A percentile compares a stretch with the other conserved stretches of the same genome.
Conservation (phyloP, 2,113 vertebrate genomes). For the Saccopteryx leptura region DNA sequence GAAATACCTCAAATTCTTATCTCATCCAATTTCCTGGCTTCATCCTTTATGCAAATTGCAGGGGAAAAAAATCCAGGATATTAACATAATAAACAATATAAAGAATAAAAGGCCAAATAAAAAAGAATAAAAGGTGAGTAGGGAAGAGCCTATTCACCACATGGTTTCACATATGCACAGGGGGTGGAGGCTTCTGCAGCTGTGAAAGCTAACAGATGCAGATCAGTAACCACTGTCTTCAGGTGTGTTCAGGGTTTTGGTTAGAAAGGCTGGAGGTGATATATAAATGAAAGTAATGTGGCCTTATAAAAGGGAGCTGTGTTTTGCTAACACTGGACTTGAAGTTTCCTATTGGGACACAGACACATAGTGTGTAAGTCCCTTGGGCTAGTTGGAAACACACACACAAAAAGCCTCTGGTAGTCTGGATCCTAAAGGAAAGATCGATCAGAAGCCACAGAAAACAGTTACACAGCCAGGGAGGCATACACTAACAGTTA, state of each 20-base stretch:
- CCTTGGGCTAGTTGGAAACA: constrained; percentile 22
- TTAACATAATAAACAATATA: constrained; percentile 48
- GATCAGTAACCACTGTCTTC: constrained; percentile 19
- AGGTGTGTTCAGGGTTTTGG: not conserved
- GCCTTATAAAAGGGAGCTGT: constrained; percentile 10
- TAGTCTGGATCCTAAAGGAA: constrained; percentile 20
- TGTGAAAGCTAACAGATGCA: not conserved
- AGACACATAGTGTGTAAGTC: constrained; percentile 26
- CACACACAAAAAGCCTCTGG: not conserved
- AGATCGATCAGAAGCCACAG: constrained; percentile 4
- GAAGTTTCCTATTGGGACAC: constrained; percentile 35
- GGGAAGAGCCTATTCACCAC: constrained; percentile 38
- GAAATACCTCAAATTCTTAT: constrained; percentile 11
- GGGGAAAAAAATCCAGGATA: constrained; percentile 32
- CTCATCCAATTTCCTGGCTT: not conserved
- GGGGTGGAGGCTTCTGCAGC: not conserved
- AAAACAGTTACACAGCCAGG: not conserved
- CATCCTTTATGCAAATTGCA: not conserved
- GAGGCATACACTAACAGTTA: constrained; percentile 26
- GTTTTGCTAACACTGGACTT: constrained; percentile 55
- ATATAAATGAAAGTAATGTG: constrained; percentile 13
- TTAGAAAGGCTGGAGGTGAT: constrained; percentile 32
- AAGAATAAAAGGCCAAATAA: constrained; percentile 25
- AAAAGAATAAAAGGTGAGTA: constrained; percentile 40
- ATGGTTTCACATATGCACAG: not conserved